Evolutionary conservation across 2,113 vertebrate species (phyloP), one percentile per base, ranked within the genome.

Genomic region (Brachyhypopomus occidentalis): DNA sequence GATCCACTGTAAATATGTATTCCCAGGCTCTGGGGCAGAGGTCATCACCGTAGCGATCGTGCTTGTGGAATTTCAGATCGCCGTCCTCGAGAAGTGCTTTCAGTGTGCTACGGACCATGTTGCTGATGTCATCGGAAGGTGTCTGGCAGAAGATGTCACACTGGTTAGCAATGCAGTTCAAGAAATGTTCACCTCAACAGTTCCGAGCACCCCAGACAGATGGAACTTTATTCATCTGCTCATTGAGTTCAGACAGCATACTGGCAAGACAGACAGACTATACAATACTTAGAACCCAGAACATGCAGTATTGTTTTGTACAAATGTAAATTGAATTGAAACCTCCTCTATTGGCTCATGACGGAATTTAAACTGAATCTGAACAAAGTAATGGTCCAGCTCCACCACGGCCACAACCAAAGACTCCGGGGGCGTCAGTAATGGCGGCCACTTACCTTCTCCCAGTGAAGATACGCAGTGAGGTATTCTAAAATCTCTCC

Each of bases 11-110:
- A 78, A 94, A 95, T 63, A 99, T 78, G 19, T 92, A 93, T 63
- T 98, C 94, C 98, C 97, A 99, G 0, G 94, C 91, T 71, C 84
- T 78, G 8, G 92, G 85, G 72, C 91, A 95, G 59, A 98, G 89
- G 83, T 98, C 96, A 59, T 94, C 89, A 6, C 98, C 98, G 0
- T 93, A 93, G 0, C 88, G 91, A 30, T 93, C 90, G 70, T 94
- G 95, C 4, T 84, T 56, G 1, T 92, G 92, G 87, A 99, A 95
- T 80, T 90, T 91, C 87, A 94, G 90, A 83, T 91, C 91, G 5
- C 87, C 86, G 82, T 94, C 95, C 0, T 93, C 90, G 38, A 91
- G 91, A 72, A 99, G 90, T 77, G 94, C 92, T 84, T 92, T 86
- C 81, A 99, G 88, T 12, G 95, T 91, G 87, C 90, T 92, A 63